Base-by-base conservation (phyloP, 1,140 invertebrate genomes). In the Drosophila littoralis region DNA sequence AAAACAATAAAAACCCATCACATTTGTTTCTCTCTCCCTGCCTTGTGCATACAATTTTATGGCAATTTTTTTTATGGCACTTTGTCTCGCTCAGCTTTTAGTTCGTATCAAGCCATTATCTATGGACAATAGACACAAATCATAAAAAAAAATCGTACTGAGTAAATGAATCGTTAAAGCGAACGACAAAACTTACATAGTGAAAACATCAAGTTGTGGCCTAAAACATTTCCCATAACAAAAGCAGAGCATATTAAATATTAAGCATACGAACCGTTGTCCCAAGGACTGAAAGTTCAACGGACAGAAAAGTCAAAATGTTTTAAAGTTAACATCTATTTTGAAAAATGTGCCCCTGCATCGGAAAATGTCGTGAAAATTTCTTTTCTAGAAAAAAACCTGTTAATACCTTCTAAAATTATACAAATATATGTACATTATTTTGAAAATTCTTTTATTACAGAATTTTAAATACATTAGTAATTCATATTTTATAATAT, bases 31-130 rank as follows among this genome's bases (percentile, higher is more conserved):
- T 46, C 35, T 36, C 17, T 40, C 15, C 15, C 9, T 32, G n/a
- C 22, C 6, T 36, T 35, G 9, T 65, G 10, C 1, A 17, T n/a
- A 55, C 3, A 32, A 28, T 28, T 28, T 28, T 28, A 28, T 28
- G 22, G n/a, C 17, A 12, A 22, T 54, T 54, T 45, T 54, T 54
- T 45, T 2, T 55, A 28, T 28, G 10, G 6, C 43, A 22, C n/a
- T 51, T 52, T 32, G 3, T 22, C 22, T 10, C 8, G n/a, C 46
- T 33, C 13, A 10, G 55, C 40, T 58, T 58, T 60, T 32, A 38
- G 35, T 33, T 43, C 45, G 54, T 64, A 67, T 52, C 67, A 55
- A 51, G 48, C 40, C 50, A 83, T 83, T 83, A 83, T 79, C 59
- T 48, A 10, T 48, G 60, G 17, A 82, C 64, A 82, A 78, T 66